These are phyloP conservation scores for Thaumetopoea pityocampa DNA, from an alignment of 1,140 invertebrate genomes.

Conservation along the genomic window DNA sequence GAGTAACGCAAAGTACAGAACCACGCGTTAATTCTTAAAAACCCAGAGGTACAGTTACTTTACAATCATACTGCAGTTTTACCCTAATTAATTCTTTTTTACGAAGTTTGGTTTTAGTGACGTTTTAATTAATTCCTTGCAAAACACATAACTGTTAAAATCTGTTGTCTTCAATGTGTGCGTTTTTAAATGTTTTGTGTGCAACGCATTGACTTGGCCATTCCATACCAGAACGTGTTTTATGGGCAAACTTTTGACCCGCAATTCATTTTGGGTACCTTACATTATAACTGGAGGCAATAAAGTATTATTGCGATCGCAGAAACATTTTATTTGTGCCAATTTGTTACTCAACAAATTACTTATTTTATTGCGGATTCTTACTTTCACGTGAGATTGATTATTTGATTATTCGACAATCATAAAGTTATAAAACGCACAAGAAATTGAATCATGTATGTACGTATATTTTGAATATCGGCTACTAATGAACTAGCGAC, in stretches of 20 bases:
- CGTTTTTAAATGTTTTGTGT: not conserved
- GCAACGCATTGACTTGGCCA: not conserved
- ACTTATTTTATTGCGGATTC: not conserved
- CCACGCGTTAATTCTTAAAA: constrained; percentile 5
- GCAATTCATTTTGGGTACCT: constrained; percentile 4
- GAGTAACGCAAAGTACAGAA: too few species aligned
- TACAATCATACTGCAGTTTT: not conserved
- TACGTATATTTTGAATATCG: too few species aligned
- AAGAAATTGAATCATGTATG: too few species aligned
- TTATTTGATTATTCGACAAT: constrained; percentile 6
- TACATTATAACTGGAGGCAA: constrained; percentile 3
- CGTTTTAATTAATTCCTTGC: constrained; percentile 18
- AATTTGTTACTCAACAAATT: constrained; percentile 12
- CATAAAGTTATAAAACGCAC: too few species aligned
- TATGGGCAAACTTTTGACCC: constrained; percentile 9
- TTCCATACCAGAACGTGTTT: constrained; percentile 11
- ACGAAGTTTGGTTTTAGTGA: constrained; percentile 15
- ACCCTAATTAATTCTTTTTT: constrained; percentile 10
- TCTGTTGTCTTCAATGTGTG: constrained; percentile 1
- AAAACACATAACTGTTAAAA: constrained; percentile 15
- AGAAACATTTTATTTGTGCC: constrained; percentile 6
- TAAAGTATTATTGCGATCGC: constrained; percentile 12
- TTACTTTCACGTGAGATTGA: too few species aligned
- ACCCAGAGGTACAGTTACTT: constrained; percentile 4
- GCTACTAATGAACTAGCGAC: too few species aligned